Conservation (phyloP, 2,113 vertebrate species). For the Tupaia chinensis region DNA sequence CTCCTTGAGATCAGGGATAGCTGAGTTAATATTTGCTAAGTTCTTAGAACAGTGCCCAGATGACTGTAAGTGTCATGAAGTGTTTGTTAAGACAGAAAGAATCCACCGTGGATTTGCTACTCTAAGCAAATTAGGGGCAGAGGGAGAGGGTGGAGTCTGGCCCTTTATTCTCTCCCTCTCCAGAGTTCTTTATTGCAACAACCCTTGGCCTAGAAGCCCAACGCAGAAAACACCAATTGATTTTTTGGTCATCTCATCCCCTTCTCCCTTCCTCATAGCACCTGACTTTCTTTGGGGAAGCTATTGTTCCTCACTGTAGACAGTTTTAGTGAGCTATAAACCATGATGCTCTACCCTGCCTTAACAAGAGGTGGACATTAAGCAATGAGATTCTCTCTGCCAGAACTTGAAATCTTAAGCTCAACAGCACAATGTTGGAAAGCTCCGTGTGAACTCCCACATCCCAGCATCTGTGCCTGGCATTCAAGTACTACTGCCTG, state of each 20-base stretch:
- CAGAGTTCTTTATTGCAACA: background rate
- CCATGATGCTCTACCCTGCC: background rate
- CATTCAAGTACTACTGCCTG: background rate
- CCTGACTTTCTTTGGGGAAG: background rate
- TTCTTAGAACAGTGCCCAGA: background rate
- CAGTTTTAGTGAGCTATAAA: background rate
- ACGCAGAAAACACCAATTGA: background rate
- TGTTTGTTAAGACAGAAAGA: background rate
- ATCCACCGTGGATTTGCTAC: background rate
- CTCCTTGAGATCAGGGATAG: background rate
- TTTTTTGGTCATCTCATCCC: background rate
- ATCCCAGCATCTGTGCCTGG: background rate
- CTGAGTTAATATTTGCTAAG: background rate
- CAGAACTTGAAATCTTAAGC: background rate
- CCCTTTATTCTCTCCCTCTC: background rate
- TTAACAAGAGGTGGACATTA: background rate
- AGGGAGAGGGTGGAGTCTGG: background rate
- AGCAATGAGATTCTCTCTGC: background rate
- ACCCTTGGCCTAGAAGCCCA: background rate
- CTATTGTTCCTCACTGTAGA: background rate
- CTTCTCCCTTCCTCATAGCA: background rate
- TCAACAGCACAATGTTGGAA: background rate
- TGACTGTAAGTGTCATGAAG: background rate
- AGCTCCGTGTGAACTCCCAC: background rate
- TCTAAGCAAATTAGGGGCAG: background rate